Conservation (phyloP, 2,113 vertebrate species). For the Colinus virginianus region DNA sequence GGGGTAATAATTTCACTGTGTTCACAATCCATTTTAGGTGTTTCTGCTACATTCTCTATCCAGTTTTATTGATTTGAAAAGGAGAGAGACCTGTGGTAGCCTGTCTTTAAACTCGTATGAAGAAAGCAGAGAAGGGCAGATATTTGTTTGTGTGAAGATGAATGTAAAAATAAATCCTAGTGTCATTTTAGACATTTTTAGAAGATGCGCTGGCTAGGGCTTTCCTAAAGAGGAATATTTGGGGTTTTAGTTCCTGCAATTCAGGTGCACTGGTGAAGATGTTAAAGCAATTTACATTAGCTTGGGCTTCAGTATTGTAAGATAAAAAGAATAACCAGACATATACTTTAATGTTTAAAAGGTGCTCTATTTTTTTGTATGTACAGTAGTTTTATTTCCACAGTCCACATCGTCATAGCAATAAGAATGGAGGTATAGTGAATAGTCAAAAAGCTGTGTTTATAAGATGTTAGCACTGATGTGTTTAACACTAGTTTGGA, state of each 20-base stretch:
- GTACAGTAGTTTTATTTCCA: constrained; percentile 88
- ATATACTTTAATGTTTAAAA: constrained; percentile 87
- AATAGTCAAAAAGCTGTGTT: constrained; percentile 82
- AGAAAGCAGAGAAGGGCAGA: constrained; percentile 50
- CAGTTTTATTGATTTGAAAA: constrained; percentile 49
- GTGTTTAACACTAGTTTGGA: constrained; percentile 80
- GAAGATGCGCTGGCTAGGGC: constrained; percentile 53
- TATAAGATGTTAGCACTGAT: constrained; percentile 81
- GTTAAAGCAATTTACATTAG: constrained; percentile 69
- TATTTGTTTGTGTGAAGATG: constrained; percentile 76
- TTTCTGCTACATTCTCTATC: constrained; percentile 57
- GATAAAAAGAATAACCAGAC: constrained; percentile 80
- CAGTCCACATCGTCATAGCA: constrained; percentile 93
- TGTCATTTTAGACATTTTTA: constrained; percentile 77
- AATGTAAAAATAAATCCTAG: constrained; percentile 82
- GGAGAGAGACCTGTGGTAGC: constrained; percentile 33
- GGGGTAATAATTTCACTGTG: constrained; percentile 58
- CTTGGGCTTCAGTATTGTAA: constrained; percentile 81
- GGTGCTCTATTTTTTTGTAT: constrained; percentile 92
- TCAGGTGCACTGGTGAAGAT: constrained; percentile 68
- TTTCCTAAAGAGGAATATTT: constrained; percentile 57
- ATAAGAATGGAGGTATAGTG: constrained; percentile 87
- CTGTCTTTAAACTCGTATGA: constrained; percentile 8
- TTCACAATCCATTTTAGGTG: constrained; percentile 69
- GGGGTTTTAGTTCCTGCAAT: constrained; percentile 51